These are phyloP conservation scores for Novumbra hubbsi DNA, from an alignment of 2,797 vertebrate species.

Conservation along the genomic window DNA sequence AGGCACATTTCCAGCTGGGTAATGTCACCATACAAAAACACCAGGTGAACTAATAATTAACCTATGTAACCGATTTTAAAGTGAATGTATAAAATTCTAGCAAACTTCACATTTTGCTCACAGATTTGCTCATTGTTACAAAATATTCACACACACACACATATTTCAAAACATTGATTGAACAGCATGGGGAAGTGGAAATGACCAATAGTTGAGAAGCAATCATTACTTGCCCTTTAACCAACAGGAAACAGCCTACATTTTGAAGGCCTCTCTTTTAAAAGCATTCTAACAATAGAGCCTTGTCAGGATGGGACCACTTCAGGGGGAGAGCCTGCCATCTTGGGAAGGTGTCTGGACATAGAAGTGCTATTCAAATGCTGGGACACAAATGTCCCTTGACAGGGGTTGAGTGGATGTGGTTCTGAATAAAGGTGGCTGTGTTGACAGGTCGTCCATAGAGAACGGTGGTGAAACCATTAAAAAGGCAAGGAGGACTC, in stretches of 20 bases:
- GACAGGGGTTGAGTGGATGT: constrained; percentile 4
- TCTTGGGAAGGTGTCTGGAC: not conserved
- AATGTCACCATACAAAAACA: too few relatives aligned
- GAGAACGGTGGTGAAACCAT: constrained; percentile 1
- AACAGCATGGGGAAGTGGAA: not conserved
- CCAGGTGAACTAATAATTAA: too few relatives aligned
- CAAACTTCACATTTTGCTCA: too few relatives aligned
- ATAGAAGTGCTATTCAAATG: constrained; percentile 1
- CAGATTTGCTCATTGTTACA: too few relatives aligned
- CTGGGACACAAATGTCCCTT: constrained; percentile 9
- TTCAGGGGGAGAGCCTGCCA: not conserved
- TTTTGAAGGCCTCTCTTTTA: not conserved
- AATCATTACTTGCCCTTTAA: not conserved
- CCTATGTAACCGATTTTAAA: too few relatives aligned
- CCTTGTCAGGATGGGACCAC: not conserved
- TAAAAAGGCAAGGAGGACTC: not conserved
- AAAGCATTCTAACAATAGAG: constrained; percentile 8
- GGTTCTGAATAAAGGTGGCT: not conserved
- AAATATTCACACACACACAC: too few relatives aligned
- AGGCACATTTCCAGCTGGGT: too few relatives aligned
- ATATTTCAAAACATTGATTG: too few relatives aligned
- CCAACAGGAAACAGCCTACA: not conserved
- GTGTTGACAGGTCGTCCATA: constrained; percentile 7
- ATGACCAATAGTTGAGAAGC: not conserved
- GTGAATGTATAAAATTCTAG: too few relatives aligned